Evolutionary conservation across 2,113 vertebrate genomes (phyloP), one percentile per base, ranked within the genome.

Genomic region (Scatophagus argus): DNA sequence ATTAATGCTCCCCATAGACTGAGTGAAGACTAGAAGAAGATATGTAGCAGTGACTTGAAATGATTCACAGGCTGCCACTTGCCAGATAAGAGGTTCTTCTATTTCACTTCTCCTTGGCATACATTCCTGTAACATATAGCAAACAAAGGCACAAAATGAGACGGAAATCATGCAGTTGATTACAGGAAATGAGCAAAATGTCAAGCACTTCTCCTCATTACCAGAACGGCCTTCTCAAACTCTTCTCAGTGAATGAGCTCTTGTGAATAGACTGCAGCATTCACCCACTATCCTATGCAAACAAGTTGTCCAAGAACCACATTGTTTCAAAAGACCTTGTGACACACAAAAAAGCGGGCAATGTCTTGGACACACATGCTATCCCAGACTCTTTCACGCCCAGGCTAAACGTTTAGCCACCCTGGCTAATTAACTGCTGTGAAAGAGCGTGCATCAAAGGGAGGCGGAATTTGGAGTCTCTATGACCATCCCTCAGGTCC

Each of bases 391-490:
- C 91, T 93, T 95, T 94, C 92, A 94, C 83, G 52, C 88, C 86
- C 86, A 86, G 90, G 91, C 93, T 93, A 94, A 94, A 94, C 91
- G 92, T 94, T 94, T 94, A 94, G 92, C 93, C 90, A 92, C 89
- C 89, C 87, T 71, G 71, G 92, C 87, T 95, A 95, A 95, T 95
- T 94, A 94, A 93, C 79, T 84, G 86, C 88, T 90, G 77, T 93
- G 90, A 95, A 93, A 93, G 88, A 92, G 82, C 46, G 49, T n/a
- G 89, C 93, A 94, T 95, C 93, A 95, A 95, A 94, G 92, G 87
- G 74, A 77, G 89, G 83, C 66, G 82, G 89, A 79, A 84, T 92
- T 75, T 83, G 74, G 90, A 91, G 86, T 84, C 83, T 72, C 84
- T 86, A 71, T 90, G 89, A 87, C 92, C 90, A 87, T 84, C 91